Evolutionary conservation across 2,113 vertebrate species (phyloP).

Genomic region (Chaetorhynchus papuensis): DNA sequence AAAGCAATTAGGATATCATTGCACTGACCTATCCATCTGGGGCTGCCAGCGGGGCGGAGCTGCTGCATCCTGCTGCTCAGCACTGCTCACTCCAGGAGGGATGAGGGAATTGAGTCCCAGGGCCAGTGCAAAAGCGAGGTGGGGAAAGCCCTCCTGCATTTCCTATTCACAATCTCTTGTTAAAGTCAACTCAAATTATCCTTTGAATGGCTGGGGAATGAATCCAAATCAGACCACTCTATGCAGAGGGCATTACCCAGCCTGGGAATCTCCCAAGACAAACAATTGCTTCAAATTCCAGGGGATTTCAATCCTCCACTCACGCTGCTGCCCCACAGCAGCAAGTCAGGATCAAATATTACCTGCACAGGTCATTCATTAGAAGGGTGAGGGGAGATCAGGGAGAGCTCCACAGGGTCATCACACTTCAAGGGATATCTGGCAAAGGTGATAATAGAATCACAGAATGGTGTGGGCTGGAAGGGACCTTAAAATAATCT

Average conservation of each 20-base stretch:
- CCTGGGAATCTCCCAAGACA: background rate
- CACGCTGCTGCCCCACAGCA: background rate
- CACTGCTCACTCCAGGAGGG: background rate
- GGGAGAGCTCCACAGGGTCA: background rate
- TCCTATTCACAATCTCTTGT: background rate
- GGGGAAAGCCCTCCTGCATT: background rate
- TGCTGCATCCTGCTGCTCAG: background rate
- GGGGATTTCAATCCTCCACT: background rate
- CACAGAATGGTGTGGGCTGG: background rate
- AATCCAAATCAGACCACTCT: background rate
- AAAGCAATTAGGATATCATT: background rate
- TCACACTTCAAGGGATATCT: background rate
- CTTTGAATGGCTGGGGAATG: background rate
- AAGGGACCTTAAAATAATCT: background rate
- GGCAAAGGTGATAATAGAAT: background rate
- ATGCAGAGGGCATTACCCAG: background rate
- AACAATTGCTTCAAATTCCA: background rate
- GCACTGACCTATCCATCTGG: background rate
- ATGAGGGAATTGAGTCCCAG: background rate
- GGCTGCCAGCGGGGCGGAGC: background rate
- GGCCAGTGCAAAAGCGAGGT: background rate
- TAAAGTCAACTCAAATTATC: background rate
- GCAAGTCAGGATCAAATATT: background rate
- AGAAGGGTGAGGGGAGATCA: background rate
- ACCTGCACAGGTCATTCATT: background rate